A percentile compares a stretch with the other conserved stretches of the same genome.
Evolutionary conservation across 2,797 vertebrate genomes (phyloP).

Genomic region (Sebastes cheni): DNA sequence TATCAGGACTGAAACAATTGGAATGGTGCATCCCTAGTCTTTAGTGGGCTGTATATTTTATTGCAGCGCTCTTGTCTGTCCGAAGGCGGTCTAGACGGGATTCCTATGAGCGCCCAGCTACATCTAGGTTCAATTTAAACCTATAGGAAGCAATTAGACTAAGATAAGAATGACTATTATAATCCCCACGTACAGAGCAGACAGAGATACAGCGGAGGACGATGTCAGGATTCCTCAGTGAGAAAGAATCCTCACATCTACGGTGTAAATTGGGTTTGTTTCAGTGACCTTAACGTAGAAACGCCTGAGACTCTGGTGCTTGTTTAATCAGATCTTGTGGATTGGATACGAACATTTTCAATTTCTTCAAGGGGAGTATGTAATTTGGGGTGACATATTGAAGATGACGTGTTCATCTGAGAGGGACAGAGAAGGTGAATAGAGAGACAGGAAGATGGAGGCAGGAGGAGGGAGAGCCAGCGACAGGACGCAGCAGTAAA

Average conservation of each 20-base stretch:
- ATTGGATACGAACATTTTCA: conserved; percentile 19
- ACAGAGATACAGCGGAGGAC: not conserved
- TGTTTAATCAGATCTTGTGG: conserved; percentile 31
- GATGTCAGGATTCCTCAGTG: not conserved
- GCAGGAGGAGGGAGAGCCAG: not conserved
- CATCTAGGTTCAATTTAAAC: not conserved
- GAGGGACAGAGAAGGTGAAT: conserved; percentile 5
- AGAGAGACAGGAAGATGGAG: not conserved
- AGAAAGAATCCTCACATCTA: not conserved
- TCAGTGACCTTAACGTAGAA: conserved; percentile 26
- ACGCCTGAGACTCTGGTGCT: not conserved
- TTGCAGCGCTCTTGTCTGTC: not conserved
- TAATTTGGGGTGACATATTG: conserved; percentile 48
- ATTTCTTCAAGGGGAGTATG: conserved; percentile 16
- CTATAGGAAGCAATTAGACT: not conserved
- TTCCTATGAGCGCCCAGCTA: not conserved
- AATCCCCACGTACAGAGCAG: not conserved
- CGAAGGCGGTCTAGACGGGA: not conserved
- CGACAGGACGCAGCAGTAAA: conserved; percentile 29
- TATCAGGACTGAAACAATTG: too few relatives aligned
- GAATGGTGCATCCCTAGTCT: not conserved
- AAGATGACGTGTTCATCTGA: conserved; percentile 21
- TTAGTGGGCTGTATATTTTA: not conserved
- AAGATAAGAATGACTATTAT: not conserved
- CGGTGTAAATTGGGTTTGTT: not conserved